These are phyloP conservation scores for Hylomyscus alleni DNA, from an alignment of 2,797 vertebrate genomes.

Conservation along the genomic window DNA sequence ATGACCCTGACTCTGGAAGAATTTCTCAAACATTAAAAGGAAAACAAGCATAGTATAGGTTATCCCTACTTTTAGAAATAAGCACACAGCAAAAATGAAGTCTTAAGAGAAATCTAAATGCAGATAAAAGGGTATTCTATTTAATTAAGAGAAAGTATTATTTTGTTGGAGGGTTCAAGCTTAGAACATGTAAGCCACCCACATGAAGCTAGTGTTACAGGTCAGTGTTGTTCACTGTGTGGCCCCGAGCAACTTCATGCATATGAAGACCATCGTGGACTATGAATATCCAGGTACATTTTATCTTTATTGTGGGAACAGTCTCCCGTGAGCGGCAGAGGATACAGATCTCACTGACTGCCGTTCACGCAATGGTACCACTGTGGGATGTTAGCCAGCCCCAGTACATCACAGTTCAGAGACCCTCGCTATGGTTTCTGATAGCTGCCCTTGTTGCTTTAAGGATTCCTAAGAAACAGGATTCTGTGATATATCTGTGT, in stretches of 20 bases:
- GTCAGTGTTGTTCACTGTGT: not conserved
- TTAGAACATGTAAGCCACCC: not conserved
- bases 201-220: not conserved
- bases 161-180: not conserved
- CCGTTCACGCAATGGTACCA: fast-evolving
- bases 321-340: not conserved
- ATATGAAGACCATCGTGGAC: not conserved
- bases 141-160: not conserved
- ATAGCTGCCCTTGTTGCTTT: not conserved
- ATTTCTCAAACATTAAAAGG: not conserved
- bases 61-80: not conserved
- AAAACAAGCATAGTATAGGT: not conserved
- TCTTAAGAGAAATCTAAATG: not conserved
- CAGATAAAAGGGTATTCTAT: not conserved
- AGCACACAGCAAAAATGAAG: not conserved
- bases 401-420: not conserved
- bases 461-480: not conserved
- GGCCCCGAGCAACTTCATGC: not conserved
- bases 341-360: not conserved
- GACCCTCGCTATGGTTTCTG: not conserved
- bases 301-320: not conserved
- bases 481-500: not conserved
- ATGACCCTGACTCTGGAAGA: not conserved
- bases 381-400: no score
- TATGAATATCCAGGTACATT: not conserved